These are phyloP conservation scores for Polymixis flavicincta DNA, from an alignment of 2,888 invertebrate species.

Conservation along the genomic window DNA sequence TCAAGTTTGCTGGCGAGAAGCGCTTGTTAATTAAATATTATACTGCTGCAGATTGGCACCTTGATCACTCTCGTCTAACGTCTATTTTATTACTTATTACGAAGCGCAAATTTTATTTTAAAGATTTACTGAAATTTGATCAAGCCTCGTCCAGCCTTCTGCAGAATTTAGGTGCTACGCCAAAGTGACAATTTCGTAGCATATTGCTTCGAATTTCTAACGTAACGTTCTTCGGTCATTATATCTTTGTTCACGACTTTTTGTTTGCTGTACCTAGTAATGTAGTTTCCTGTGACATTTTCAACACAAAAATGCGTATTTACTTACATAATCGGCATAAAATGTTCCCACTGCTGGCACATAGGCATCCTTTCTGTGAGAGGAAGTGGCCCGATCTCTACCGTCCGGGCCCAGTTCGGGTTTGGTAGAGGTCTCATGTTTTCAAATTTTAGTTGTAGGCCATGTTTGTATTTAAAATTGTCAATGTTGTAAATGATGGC, in stretches of 20 bases:
- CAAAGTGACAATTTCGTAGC: too few relatives aligned
- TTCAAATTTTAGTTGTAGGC: neutral
- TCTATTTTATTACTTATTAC: too few relatives aligned
- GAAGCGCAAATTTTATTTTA: too few relatives aligned
- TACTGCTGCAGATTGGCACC: too few relatives aligned
- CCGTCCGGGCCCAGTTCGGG: too few relatives aligned
- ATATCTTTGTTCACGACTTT: neutral
- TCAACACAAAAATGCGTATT: neutral
- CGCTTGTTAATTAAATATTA: too few relatives aligned
- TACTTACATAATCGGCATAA: too few relatives aligned
- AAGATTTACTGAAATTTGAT: neutral
- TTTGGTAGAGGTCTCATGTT: neutral
- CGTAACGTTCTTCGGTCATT: neutral
- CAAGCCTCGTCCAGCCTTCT: neutral
- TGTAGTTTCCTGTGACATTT: too few relatives aligned
- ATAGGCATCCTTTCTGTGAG: neutral
- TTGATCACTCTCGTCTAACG: too few relatives aligned
- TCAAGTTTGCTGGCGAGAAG: too few relatives aligned
- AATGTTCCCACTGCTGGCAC: neutral
- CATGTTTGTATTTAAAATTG: neutral
- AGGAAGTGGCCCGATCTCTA: neutral
- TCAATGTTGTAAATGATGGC: neutral
- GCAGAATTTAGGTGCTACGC: neutral
- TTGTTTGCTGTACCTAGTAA: too few relatives aligned
- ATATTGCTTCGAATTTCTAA: constrained; percentile 15